Base-by-base conservation (phyloP, 1,140 invertebrate species). In the Wasmannia auropunctata region DNA sequence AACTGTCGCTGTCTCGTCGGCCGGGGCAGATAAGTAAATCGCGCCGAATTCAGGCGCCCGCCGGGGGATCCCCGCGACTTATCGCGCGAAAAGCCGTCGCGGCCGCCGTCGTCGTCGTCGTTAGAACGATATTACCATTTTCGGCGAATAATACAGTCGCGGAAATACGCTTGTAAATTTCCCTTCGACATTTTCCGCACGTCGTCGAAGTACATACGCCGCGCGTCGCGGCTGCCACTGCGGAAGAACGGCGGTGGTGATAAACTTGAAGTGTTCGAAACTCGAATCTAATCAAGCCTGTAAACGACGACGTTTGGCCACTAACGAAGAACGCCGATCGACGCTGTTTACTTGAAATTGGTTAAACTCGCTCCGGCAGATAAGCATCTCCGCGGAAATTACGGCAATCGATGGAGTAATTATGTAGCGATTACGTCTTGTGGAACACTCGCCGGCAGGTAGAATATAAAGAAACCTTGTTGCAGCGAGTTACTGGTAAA, bases 1-100 rank as follows among this genome's bases (percentile, higher is more conserved):
- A 81, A 70, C 79, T 91, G 65, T 70, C 60, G 69, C 63, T 62
- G 80, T 65, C 83, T 56, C 72, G 58, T 60, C 43, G 60, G 46
- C 60, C 51, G 40, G n/a, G n/a, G 28, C 63, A 60, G 90, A 87
- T 86, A 86, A 89, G 79, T 74, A 84, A 88, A 91, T 91, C 86
- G 75, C 72, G 54, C 46, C 67, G 28, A 90, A 87, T 72, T 86
- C 81, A 67, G 58, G 28, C 77, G 63, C 77, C 28, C 81, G 56
- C 70, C 37, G 58, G 58, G 72, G 74, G 67, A 88, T 76, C 69
- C 69, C 46, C 37, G 51, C 40, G 28, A 22, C 31, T 72, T 81
- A 72, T 31, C 34, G 10, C 40, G 51, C 28, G 37, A 60, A 51
- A 67, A 46, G 58, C 43, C 28, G 6, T 62, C 54, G 37, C n/a